These are phyloP conservation scores for Lycaon pictus DNA, from an alignment of 2,113 vertebrate species.

Conservation along the genomic window DNA sequence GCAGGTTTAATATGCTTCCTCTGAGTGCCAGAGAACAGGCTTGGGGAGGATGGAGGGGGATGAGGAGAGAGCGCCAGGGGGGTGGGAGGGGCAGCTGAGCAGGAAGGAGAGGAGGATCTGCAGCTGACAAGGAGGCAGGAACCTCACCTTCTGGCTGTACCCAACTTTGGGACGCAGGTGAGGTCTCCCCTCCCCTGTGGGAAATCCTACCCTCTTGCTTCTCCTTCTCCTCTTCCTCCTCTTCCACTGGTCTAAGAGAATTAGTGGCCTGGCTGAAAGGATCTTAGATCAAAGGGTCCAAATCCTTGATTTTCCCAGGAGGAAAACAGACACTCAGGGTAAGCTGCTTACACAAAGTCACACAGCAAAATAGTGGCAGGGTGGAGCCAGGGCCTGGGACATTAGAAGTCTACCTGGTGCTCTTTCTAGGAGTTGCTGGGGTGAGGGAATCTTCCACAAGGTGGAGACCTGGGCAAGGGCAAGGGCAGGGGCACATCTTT, in stretches of 20 bases:
- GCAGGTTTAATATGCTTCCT: constrained; percentile 68
- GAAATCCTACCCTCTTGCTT: not conserved
- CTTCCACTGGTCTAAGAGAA: not conserved
- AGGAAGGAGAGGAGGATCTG: constrained; percentile 35
- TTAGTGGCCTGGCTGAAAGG: not conserved
- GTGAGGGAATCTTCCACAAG: not conserved
- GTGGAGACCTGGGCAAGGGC: not conserved
- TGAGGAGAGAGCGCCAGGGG: not conserved
- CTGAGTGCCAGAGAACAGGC: not conserved
- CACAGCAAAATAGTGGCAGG: not conserved
- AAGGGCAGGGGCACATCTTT: not conserved
- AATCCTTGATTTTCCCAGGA: not conserved
- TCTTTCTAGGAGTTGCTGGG: too few relatives aligned
- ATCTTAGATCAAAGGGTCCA: not conserved
- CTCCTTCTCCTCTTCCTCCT: not conserved
- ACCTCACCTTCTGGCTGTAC: not conserved
- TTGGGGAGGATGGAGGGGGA: not conserved
- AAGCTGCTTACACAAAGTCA: not conserved
- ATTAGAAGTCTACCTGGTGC: not conserved
- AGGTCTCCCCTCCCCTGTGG: not conserved
- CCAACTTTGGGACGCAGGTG: not conserved
- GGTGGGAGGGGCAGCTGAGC: constrained; percentile 20
- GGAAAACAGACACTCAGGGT: not conserved
- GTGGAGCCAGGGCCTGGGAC: not conserved
- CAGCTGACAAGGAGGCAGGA: not conserved